These are phyloP conservation scores for Rhopalosiphum padi DNA, from an alignment of 1,140 invertebrate genomes.

Conservation along the genomic window DNA sequence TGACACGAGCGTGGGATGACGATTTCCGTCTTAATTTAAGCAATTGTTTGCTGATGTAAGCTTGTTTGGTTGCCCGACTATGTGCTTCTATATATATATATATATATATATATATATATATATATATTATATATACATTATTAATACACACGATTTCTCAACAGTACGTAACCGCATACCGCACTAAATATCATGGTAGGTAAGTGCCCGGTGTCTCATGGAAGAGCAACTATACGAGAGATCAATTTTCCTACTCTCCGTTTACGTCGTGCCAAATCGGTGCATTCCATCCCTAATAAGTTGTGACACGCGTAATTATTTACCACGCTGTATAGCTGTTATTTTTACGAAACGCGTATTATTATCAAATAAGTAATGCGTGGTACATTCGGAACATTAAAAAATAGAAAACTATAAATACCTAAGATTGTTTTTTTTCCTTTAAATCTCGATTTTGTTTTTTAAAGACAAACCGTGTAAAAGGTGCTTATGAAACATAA, in stretches of 20 bases:
- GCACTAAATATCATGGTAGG: neutral
- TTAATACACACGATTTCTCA: neutral
- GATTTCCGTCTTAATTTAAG: constrained; percentile 1
- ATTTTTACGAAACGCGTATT: neutral
- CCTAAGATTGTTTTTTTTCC: neutral
- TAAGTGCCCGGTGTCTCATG: neutral
- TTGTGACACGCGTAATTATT: neutral
- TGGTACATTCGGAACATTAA: neutral
- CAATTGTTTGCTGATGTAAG: constrained; percentile 7
- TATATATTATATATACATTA: too few relatives aligned
- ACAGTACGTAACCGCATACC: neutral
- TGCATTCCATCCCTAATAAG: neutral
- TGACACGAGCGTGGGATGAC: neutral
- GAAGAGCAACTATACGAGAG: neutral
- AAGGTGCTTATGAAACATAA: neutral
- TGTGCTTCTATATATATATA: neutral
- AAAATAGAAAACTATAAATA: neutral
- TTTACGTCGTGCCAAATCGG: neutral
- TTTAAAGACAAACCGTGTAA: neutral
- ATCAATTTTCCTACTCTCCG: neutral
- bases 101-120: too few relatives aligned
- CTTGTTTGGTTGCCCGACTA: neutral
- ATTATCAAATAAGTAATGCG: neutral
- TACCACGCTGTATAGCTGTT: neutral
- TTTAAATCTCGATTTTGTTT: neutral